Evolutionary conservation across 2,888 invertebrate species (phyloP), one percentile per base, ranked within the genome.

Genomic region (Ichneumoninae sp.): DNA sequence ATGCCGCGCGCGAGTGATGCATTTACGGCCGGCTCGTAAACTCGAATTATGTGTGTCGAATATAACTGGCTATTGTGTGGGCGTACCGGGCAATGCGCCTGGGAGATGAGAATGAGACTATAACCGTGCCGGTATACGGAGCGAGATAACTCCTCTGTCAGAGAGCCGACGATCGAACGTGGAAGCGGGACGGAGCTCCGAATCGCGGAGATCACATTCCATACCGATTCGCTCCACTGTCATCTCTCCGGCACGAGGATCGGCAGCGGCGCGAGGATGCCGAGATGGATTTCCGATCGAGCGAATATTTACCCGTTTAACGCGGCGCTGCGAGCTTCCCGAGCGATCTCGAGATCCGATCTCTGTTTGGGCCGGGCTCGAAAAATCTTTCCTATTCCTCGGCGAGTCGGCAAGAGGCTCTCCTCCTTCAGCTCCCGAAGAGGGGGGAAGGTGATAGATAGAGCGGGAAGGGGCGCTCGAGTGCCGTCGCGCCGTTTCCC

Each of bases 41-140:
- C 88, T 89, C 89, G 86, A 89, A 91, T 91, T 90, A 90, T 90
- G 85, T 86, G 89, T 88, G 54, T 60, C 50, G 65, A 75, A 65
- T 75, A 65, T 65, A 50, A 75, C 65, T 65, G n/a, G 30, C 44
- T 50, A 62, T 62, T 74, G 62, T 74, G 65, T 22, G 65, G 16
- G 50, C 36, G 30, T 62, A 47, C 10, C 44, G 4, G 65, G 26
- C 50, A 52, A 65, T 65, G 36, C 47, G 47, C 66, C 26, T 77
- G 26, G 36, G 54, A 69, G 65, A 26, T 60, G 60, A 54, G 66
- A 69, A 75, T 60, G 77, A 79, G 78, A 74, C 76, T 84, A 76
- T 74, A 83, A 57, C 72, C 65, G 69, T 52, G 76, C 44, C 8
- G 52, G 26, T 33, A 40, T 19, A 72, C 50, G 65, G 75, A 69